phyloP scores from a whole-genome alignment of 1,140 invertebrate genomes.

The Anagrus nilaparvatae region DNA sequence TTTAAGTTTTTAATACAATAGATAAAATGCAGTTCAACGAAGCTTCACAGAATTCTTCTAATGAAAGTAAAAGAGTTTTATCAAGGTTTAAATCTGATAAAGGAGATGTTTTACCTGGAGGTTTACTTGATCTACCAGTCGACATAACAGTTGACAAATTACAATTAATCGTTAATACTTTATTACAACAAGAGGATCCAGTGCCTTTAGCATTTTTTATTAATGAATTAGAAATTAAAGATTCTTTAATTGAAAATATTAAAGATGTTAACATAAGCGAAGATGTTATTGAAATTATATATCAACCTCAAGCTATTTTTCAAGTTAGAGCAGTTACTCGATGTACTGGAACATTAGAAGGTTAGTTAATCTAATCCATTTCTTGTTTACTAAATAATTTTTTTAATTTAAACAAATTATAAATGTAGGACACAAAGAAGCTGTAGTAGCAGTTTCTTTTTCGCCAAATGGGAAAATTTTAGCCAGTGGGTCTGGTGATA shows the following conservation, averaged over 20 bases:
- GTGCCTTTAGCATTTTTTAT: constrained; percentile 85
- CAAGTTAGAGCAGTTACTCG: constrained; percentile 74
- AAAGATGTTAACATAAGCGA: constrained; percentile 62
- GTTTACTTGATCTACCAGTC: constrained; percentile 74
- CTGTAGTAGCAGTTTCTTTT: constrained; percentile 87
- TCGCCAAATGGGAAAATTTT: constrained; percentile 85
- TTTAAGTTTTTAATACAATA: background rate
- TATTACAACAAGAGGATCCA: constrained; percentile 69
- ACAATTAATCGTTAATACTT: constrained; percentile 80
- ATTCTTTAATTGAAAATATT: constrained; percentile 60
- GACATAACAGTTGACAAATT: constrained; percentile 74
- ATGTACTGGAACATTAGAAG: constrained; percentile 50
- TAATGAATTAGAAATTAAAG: constrained; percentile 77
- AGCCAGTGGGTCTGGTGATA: constrained; percentile 95
- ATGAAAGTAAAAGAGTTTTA: constrained; percentile 40
- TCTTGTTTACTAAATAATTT: constrained; percentile 4
- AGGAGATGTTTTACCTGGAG: constrained; percentile 67
- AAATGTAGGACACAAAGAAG: constrained; percentile 92
- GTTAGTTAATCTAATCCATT: constrained; percentile 17
- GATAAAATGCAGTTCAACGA: constrained; percentile 3
- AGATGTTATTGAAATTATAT: constrained; percentile 83
- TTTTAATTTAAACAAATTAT: too few relatives aligned
- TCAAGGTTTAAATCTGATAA: constrained; percentile 80
- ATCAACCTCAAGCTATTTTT: constrained; percentile 96
- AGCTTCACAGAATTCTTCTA: constrained; percentile 1